phyloP scores from a whole-genome alignment of 2,797 vertebrate genomes.

The Benthosema pterotum region DNA sequence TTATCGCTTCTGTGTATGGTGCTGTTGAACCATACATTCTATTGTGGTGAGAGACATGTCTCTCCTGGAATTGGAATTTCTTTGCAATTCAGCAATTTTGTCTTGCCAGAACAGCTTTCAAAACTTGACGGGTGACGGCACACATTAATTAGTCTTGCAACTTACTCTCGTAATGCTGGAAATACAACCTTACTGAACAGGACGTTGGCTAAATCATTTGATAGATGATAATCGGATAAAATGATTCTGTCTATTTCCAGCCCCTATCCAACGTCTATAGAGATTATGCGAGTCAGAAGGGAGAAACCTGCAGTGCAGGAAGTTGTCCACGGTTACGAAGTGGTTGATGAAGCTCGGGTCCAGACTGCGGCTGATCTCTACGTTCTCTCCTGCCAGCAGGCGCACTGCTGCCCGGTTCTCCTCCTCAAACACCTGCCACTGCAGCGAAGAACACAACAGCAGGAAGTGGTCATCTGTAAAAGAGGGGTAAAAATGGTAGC shows the following conservation, averaged over 20 bases:
- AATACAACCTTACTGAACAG: constrained; percentile 44
- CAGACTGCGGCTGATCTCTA: constrained; percentile 78
- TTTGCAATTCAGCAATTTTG: constrained; percentile 41
- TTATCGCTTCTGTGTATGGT: no score
- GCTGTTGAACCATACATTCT: no score
- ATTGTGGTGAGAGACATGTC: not conserved
- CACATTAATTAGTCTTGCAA: constrained; percentile 38
- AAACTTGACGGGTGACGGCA: constrained; percentile 18
- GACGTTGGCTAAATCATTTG: constrained; percentile 22
- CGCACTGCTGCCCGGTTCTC: constrained; percentile 74
- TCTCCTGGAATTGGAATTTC: constrained; percentile 16
- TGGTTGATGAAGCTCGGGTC: constrained; percentile 73
- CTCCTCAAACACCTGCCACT: constrained; percentile 82
- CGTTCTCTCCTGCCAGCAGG: constrained; percentile 75
- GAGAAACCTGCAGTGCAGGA: constrained; percentile 74
- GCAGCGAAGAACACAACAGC: constrained; percentile 81
- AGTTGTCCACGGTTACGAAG: constrained; percentile 76
- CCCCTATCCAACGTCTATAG: not conserved
- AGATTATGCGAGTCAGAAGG: constrained; percentile 5
- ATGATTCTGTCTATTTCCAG: constrained; percentile 10
- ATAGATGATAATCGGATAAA: constrained; percentile 12
- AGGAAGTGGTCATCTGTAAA: constrained; percentile 79
- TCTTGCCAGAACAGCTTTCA: constrained; percentile 55
- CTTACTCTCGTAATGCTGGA: constrained; percentile 38
- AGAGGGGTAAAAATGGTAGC: not conserved